Percentiles rank a stretch among this genome's conserved stretches.
Conservation (phyloP, 2,797 vertebrate genomes). For the Myotis daubentonii region DNA sequence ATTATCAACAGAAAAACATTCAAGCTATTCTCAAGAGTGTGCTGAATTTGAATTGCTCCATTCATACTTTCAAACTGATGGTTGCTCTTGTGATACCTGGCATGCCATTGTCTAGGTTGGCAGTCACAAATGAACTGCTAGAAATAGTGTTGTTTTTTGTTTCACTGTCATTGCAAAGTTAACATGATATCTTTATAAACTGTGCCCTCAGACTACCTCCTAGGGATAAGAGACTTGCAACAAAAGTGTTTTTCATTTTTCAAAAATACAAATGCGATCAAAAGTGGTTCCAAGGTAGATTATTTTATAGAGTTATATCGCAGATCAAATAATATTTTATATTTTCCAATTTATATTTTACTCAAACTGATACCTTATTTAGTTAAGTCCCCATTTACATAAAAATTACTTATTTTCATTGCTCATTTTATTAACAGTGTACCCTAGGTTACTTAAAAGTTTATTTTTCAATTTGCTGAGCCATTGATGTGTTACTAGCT, state of each 20-base stretch:
- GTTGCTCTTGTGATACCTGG: background rate
- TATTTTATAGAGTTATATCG: background rate
- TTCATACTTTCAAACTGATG: background rate
- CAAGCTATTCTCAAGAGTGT: background rate
- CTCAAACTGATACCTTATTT: background rate
- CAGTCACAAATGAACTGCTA: background rate
- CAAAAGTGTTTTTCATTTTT: background rate
- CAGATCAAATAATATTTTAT: background rate
- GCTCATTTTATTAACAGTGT: background rate
- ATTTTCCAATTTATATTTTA: background rate
- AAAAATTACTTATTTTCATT: background rate
- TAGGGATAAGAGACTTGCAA: background rate
- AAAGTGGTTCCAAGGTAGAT: background rate
- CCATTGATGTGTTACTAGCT: background rate
- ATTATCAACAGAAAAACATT: background rate
- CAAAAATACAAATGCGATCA: background rate
- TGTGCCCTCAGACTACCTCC: background rate
- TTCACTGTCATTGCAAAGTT: background rate
- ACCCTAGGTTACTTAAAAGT: background rate
- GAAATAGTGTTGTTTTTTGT: background rate
- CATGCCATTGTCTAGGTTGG: background rate
- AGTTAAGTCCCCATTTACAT: background rate
- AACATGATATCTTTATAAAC: background rate
- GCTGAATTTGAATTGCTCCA: background rate
- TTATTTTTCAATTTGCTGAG: background rate